Conservation (phyloP, 1,140 invertebrate genomes). For the Nautilus pompilius region DNA sequence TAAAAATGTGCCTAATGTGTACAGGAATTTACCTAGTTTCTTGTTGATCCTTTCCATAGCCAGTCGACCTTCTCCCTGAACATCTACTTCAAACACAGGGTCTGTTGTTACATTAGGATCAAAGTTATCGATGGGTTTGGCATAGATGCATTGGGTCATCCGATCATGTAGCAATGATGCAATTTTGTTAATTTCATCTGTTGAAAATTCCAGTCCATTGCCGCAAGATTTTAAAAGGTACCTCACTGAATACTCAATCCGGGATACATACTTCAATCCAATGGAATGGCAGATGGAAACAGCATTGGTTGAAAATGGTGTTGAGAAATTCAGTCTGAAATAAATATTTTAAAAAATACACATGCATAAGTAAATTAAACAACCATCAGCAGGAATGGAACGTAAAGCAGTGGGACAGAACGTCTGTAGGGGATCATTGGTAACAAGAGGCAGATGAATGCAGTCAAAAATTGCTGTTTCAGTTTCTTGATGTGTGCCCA, state of each 20-base stretch:
- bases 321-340: constrained; percentile 86
- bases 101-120: constrained; percentile 64
- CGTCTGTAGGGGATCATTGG: too few relatives aligned
- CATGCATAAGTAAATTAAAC: too few relatives aligned
- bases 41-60: constrained; percentile 81
- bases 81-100: constrained; percentile 78
- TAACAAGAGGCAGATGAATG: too few relatives aligned
- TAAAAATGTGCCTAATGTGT: too few relatives aligned
- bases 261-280: constrained; percentile 67
- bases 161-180: constrained; percentile 69
- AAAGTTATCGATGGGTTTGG: constrained; percentile 69
- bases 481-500: too few relatives aligned
- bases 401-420: too few relatives aligned
- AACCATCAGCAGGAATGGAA: too few relatives aligned
- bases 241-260: constrained; percentile 78
- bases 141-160: constrained; percentile 80
- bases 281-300: constrained; percentile 88
- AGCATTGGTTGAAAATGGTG: constrained; percentile 90
- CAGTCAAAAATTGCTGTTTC: too few relatives aligned
- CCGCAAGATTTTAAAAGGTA: constrained; percentile 69
- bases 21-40: constrained; percentile 72
- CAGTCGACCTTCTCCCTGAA: constrained; percentile 70
- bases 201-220: constrained; percentile 10
- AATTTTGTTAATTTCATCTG: constrained; percentile 26
- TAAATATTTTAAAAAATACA: too few relatives aligned